Base-by-base conservation (phyloP, 2,888 invertebrate species). In the Caenorhabditis afra region DNA sequence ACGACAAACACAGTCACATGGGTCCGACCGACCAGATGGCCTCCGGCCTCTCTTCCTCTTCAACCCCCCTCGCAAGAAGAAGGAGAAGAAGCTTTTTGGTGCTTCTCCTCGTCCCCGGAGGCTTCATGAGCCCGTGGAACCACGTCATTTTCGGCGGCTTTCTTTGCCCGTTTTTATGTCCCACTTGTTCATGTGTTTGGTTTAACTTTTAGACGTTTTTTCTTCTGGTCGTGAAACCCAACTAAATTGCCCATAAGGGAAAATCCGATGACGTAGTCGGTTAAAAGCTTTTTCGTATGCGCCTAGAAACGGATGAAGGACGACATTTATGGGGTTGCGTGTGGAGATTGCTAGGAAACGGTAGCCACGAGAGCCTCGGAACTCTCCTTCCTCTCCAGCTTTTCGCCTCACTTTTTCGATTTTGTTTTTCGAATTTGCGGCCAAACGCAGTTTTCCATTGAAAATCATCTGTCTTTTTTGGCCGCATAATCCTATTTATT, bases 1-100 rank as follows among this genome's bases (percentile, higher is more conserved):
- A n/a, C 37, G 23, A 62, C 37, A 70, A 71, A 55, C 71, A 62
- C 62, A 53, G 71, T 55, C 62, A 64, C 55, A 62, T 57, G 71
- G 59, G 62, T 64, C 57, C 62, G 37, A 53, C 57, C 62, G 37
- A 53, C 49, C 55, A 71, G 71, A 61, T 71, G 71, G 57, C 57
- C 47, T 8, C 41, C 11, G 20, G 45, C 44, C 47, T 35, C 14
- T 58, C 29, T 58, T 52, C 22, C 35, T 44, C 37, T 59, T 61
- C 62, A 39, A 44, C 37, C 23, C 22, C 47, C 45, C 55, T 23
- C 53, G 12, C n/a, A n/a, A n/a, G n/a, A n/a, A n/a, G n/a, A n/a
- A 11, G n/a, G 29, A 29, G 29, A 29, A 29, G 29, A 29, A 29
- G 57, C 53, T 47, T 49, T 49, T 57, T 71, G 71, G 61, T 62